Evolutionary conservation across 2,113 vertebrate species (phyloP).

Genomic region (Tricholaema leucomelas): DNA sequence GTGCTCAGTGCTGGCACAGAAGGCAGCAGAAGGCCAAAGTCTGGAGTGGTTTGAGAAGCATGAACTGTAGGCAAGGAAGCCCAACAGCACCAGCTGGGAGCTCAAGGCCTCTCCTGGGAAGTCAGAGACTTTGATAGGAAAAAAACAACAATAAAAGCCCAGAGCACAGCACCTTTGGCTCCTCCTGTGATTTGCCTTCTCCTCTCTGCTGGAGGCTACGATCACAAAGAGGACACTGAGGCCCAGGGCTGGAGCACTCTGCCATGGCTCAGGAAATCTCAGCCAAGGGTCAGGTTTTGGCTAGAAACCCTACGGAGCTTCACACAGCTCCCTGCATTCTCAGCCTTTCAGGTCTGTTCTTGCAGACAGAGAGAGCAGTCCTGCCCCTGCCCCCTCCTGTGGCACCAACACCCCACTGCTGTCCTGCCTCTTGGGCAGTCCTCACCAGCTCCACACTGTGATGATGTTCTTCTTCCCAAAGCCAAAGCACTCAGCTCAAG

Average conservation of each 20-base stretch:
- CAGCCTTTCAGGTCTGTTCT: not conserved
- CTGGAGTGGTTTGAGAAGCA: not conserved
- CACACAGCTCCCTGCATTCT: not conserved
- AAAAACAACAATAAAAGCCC: too few relatives aligned
- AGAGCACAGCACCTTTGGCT: not conserved
- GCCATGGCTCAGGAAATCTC: not conserved
- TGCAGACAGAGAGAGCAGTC: not conserved
- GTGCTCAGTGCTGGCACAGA: not conserved
- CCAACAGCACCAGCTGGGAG: not conserved
- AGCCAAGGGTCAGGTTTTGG: not conserved
- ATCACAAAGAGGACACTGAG: not conserved
- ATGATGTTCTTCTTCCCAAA: not conserved
- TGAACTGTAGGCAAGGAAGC: not conserved
- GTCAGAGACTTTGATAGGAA: not conserved
- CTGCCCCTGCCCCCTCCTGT: accelerated
- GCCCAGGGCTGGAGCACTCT: not conserved
- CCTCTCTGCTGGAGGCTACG: not conserved
- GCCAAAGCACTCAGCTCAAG: too few relatives aligned
- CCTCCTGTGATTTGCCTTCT: not conserved
- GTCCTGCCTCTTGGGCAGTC: not conserved
- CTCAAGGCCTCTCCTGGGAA: not conserved
- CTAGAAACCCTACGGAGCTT: not conserved
- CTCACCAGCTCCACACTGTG: not conserved
- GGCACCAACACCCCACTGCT: not conserved
- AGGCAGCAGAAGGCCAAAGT: not conserved